Percentiles rank a stretch among this genome's conserved stretches.
Evolutionary conservation across 2,797 vertebrate genomes (phyloP).

Genomic region (Sphenopsis melanotis): DNA sequence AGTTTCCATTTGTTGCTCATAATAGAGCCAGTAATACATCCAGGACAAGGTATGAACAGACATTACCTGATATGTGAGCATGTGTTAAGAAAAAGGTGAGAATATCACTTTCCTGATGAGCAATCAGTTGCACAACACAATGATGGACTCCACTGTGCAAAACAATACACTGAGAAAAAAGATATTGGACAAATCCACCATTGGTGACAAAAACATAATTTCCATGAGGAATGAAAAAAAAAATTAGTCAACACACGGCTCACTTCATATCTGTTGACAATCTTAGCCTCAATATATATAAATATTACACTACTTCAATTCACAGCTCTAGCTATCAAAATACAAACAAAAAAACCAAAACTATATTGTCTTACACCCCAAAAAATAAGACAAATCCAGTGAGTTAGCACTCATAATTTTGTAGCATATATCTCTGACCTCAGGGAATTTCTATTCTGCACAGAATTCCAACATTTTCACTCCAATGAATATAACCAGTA

Average conservation of each 20-base stretch:
- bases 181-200: background rate
- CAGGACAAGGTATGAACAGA: background rate
- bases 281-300: background rate
- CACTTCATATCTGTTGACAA: background rate
- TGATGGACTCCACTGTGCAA: background rate
- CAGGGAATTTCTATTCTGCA: background rate
- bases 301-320: background rate
- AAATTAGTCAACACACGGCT: background rate
- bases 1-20: background rate
- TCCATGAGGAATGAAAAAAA: background rate
- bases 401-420: background rate
- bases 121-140: background rate
- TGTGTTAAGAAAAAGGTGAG: background rate
- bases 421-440: background rate
- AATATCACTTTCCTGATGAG: background rate
- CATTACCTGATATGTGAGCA: accelerated
- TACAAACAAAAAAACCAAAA: background rate
- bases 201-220: background rate
- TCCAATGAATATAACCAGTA: background rate
- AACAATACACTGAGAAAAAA: background rate
- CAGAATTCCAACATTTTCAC: background rate
- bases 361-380: background rate
- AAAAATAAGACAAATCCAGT: background rate
- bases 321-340: background rate
- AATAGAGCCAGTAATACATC: background rate